Evolutionary conservation across 1,140 invertebrate species (phyloP).

Genomic region (Drosophila baimaii): DNA sequence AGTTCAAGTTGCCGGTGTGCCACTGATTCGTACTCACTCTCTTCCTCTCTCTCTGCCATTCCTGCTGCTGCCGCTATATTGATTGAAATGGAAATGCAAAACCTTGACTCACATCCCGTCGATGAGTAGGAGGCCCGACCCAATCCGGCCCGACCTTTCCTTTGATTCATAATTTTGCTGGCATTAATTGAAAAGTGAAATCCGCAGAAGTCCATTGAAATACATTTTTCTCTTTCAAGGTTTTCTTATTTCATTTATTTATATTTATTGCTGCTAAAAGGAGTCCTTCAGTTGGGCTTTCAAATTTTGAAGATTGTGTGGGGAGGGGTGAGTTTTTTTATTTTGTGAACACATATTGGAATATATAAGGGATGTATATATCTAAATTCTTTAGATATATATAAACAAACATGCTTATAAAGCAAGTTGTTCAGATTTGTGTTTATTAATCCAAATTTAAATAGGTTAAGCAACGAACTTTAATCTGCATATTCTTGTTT

Average conservation of each 20-base stretch:
- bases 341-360: too few relatives aligned
- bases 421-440: too few relatives aligned
- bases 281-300: neutral
- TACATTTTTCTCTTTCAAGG: slow-evolving; percentile 23
- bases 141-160: slow-evolving; percentile 20
- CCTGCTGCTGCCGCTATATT: slow-evolving; percentile 7
- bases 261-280: slow-evolving; percentile 7
- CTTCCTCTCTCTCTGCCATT: too few relatives aligned
- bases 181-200: slow-evolving; percentile 67
- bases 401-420: too few relatives aligned
- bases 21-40: slow-evolving; percentile 11
- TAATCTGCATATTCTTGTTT: too few relatives aligned
- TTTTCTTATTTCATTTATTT: slow-evolving; percentile 10
- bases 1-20: slow-evolving; percentile 38
- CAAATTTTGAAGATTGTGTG: neutral
- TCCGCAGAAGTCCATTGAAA: slow-evolving; percentile 51
- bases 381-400: too few relatives aligned
- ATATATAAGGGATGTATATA: too few relatives aligned
- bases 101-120: slow-evolving; percentile 52
- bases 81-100: slow-evolving; percentile 56
- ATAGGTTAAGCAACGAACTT: too few relatives aligned
- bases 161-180: slow-evolving; percentile 57
- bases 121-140: neutral
- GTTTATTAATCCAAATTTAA: too few relatives aligned
- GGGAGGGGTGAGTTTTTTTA: too few relatives aligned